Conservation (phyloP, 35 echinoderm and acorn worm species). For the Eucidaris tribuloides region DNA sequence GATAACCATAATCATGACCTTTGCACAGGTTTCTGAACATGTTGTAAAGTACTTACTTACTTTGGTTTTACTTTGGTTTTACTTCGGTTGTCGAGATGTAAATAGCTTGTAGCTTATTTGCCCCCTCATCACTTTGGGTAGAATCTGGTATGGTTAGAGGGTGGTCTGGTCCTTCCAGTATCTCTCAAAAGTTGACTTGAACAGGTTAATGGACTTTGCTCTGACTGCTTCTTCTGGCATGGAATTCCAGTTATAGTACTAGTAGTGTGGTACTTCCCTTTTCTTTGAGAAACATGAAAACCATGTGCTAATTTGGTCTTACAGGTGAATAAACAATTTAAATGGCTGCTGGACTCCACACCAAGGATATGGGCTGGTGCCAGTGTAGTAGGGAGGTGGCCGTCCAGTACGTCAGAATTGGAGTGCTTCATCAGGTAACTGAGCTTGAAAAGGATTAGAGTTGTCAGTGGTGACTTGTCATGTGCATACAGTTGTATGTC, state of each 20-base stretch:
- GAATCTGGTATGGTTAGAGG: background rate
- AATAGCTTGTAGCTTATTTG: too few species aligned
- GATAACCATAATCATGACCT: too few species aligned
- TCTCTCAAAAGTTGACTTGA: too few species aligned
- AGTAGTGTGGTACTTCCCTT: background rate
- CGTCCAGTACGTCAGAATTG: background rate
- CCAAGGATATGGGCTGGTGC: conserved; percentile 46
- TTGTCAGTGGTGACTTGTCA: too few species aligned
- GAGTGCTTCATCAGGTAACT: conserved; percentile 1
- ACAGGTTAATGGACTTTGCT: background rate
- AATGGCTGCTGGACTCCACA: conserved; percentile 45
- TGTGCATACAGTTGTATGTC: too few species aligned
- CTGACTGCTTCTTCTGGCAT: background rate
- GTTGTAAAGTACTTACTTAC: too few species aligned
- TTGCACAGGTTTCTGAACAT: too few species aligned
- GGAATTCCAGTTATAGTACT: background rate
- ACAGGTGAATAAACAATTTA: conserved; percentile 42
- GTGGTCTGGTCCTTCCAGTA: background rate
- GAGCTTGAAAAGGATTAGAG: too few species aligned
- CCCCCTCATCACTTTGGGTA: too few species aligned
- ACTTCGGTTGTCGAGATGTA: too few species aligned
- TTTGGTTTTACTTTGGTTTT: too few species aligned
- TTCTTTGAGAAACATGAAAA: too few species aligned
- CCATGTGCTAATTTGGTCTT: background rate
- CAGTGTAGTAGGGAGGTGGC: conserved; percentile 45